phyloP scores from a whole-genome alignment of 2,113 vertebrate genomes.

The Prunella fulvescens region DNA sequence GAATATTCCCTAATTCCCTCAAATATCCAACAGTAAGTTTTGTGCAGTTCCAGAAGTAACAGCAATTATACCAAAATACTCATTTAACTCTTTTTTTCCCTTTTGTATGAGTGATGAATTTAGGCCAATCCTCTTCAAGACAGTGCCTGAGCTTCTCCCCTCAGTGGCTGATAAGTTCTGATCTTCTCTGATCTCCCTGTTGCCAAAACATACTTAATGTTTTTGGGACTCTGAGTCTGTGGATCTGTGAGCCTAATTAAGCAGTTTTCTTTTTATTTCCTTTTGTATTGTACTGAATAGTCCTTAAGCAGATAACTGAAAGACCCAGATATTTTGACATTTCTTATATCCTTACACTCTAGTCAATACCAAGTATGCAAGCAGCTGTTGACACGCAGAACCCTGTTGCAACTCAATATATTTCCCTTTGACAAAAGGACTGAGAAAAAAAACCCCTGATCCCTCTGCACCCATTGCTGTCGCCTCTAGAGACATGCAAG shows the following conservation, averaged over 20 bases:
- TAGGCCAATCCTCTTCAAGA: background rate
- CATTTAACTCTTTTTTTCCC: background rate
- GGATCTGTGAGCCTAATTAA: background rate
- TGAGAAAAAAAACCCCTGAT: background rate
- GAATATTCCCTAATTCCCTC: background rate
- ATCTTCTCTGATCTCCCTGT: background rate
- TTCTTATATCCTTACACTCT: background rate
- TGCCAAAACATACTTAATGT: background rate
- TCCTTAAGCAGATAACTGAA: background rate
- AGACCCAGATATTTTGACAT: background rate
- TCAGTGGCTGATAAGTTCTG: background rate
- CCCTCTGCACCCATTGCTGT: background rate
- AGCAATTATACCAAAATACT: background rate
- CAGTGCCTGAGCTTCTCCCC: background rate
- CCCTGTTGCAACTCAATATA: fast-evolving
- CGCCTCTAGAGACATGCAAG: background rate
- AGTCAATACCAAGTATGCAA: background rate
- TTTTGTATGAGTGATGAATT: background rate
- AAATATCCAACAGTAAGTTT: background rate
- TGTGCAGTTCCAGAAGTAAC: background rate
- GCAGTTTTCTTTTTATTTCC: background rate
- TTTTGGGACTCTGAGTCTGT: background rate
- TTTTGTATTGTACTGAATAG: background rate
- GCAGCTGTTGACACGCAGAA: background rate
- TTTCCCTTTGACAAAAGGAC: fast-evolving